Evolutionary conservation across 2,888 invertebrate species (phyloP).

Genomic region (Asteroscopus sphinx): DNA sequence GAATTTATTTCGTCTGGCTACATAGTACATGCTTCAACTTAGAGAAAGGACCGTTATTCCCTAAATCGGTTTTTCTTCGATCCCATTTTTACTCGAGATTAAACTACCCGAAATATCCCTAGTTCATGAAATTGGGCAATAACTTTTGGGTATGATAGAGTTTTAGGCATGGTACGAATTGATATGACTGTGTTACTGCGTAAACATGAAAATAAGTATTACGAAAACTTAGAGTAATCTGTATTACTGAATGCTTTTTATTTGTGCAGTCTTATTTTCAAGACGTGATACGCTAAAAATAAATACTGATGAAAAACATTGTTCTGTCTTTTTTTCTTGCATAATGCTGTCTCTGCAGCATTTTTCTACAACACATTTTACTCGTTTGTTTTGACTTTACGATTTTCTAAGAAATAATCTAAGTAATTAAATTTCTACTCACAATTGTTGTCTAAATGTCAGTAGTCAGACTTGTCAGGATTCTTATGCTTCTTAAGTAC

Average conservation of each 20-base stretch:
- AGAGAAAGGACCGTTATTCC: constrained; percentile 43
- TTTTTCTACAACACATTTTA: no score
- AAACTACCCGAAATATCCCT: constrained; percentile 52
- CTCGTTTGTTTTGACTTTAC: no score
- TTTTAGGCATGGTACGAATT: constrained; percentile 48
- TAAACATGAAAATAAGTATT: constrained; percentile 23
- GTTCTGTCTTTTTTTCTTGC: no score
- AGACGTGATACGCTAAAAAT: no score
- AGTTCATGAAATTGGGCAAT: constrained; percentile 57
- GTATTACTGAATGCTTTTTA: constrained; percentile 4
- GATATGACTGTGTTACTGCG: constrained; percentile 41
- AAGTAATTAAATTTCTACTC: no score
- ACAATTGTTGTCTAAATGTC: no score
- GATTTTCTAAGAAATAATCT: no score
- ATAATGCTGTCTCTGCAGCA: no score
- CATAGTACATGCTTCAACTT: constrained; percentile 8
- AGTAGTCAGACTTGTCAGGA: no score
- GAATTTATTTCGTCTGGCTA: constrained; percentile 38
- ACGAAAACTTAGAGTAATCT: constrained; percentile 20
- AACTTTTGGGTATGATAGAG: constrained; percentile 53
- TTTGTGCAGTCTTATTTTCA: background rate
- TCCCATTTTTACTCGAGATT: constrained; percentile 55
- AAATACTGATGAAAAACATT: no score
- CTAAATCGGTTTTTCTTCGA: constrained; percentile 47
- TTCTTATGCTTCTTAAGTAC: no score